Base-by-base conservation (phyloP, 23 tunicate genomes). In the Diplosoma virens region DNA sequence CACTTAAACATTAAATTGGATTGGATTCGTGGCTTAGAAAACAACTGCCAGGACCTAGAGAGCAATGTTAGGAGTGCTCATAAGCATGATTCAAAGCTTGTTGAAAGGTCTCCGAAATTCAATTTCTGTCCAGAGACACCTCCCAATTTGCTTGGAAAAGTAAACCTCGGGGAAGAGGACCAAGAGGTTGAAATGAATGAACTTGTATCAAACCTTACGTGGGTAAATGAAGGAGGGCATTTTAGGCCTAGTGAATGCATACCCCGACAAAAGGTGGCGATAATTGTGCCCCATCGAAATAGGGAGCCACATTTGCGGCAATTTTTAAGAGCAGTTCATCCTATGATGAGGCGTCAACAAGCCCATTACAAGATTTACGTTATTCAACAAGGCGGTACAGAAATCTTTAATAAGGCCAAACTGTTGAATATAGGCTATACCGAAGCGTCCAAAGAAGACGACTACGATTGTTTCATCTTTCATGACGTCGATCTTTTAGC, bases 401-500 rank as follows among this genome's bases (percentile, higher is more conserved):
- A 72, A 29, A 85, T 85, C 32, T 91, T 91, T 72, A 91, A 85
- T 56, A 86, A 86, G 55, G 97, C 97, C 3, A 85, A 80, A 77
- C 70, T 91, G 64, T 59, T 91, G 36, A 91, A 91, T 47, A 80
- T 80, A 36, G 97, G 97, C 0, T 86, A 63, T 59, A 80, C n/a
- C 18, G 90, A 91, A 61, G 86, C 84, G 58, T 36, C 47, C 37
- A 75, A 86, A 76, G 86, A 79, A n/a, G 84, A 67, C 27, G 54
- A 30, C 53, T 86, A 50, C 72, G 89, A 93, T 37, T 93, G 98
- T 50, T 93, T 76, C 78, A 77, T 93, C 48, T 93, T 93, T 56
- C 98, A 93, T 65, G 98, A 93, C 59, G 98, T 93, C 45, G 98
- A 93, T 59, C 81, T 93, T 28, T 73, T 93, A 64, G 90, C 89